Conservation (phyloP, 35 echinoderm and acorn worm genomes). For the Stichopus chloronotus region DNA sequence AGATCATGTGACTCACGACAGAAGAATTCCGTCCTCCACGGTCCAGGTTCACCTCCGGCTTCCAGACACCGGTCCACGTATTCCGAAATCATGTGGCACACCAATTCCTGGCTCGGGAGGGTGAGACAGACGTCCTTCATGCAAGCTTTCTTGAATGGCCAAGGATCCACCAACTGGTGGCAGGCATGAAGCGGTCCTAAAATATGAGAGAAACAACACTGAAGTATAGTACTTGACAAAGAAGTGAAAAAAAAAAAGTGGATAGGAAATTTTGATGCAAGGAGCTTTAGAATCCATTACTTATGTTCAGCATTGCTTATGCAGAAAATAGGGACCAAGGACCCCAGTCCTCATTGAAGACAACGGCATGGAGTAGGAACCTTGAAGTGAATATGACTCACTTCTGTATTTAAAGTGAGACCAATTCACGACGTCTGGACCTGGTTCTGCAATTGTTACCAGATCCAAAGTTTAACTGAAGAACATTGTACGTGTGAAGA, state of each 20-base stretch:
- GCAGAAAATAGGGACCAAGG: too few species aligned
- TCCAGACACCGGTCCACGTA: constrained; percentile 48
- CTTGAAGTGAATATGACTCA: too few species aligned
- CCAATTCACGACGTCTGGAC: too few species aligned
- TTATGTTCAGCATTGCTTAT: too few species aligned
- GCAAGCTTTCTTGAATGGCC: constrained; percentile 27
- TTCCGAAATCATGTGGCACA: constrained; percentile 57
- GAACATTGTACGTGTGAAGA: too few species aligned
- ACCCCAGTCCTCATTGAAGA: too few species aligned
- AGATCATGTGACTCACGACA: constrained; percentile 50
- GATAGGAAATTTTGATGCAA: not conserved
- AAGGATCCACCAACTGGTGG: constrained; percentile 35
- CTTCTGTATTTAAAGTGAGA: too few species aligned
- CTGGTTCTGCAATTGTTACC: too few species aligned
- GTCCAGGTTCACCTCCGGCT: constrained; percentile 32
- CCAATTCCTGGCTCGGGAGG: constrained; percentile 45
- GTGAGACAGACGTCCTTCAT: constrained; percentile 41
- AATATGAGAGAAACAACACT: not conserved
- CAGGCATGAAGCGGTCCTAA: constrained; percentile 41
- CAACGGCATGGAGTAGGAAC: too few species aligned
- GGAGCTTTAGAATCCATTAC: too few species aligned
- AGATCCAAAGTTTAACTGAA: too few species aligned
- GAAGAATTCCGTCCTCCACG: constrained; percentile 21
- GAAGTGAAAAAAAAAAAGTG: not conserved
- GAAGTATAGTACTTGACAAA: not conserved